Percentiles rank a stretch among this genome's conserved stretches.
Evolutionary conservation across 2,113 vertebrate genomes (phyloP).

Genomic region (Aix galericulata): DNA sequence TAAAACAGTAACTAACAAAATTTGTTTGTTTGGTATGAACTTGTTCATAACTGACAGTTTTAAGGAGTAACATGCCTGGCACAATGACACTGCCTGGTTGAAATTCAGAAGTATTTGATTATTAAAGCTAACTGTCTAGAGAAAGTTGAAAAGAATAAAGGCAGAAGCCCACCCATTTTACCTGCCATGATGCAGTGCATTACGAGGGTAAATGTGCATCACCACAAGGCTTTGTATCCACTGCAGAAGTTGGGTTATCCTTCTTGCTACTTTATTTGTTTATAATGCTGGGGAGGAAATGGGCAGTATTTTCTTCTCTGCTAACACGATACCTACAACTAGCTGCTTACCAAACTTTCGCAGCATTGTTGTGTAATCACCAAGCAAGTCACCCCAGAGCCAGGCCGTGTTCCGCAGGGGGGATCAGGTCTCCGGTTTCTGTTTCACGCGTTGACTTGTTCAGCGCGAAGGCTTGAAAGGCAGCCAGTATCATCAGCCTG

Average conservation of each 20-base stretch:
- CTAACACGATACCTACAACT: background rate
- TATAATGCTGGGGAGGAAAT: slow-evolving; percentile 11
- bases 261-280: slow-evolving; percentile 49
- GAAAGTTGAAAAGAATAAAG: background rate
- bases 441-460: background rate
- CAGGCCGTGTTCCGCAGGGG: background rate
- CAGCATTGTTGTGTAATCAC: slow-evolving; percentile 14
- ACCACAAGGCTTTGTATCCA: slow-evolving; percentile 38
- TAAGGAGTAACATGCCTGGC: slow-evolving; percentile 21
- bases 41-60: background rate
- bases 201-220: background rate
- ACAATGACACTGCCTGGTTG: slow-evolving; percentile 31
- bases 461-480: background rate
- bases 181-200: slow-evolving; percentile 15
- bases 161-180: slow-evolving; percentile 22
- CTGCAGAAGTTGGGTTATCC: slow-evolving; percentile 47
- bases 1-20: background rate
- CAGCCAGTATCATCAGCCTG: background rate
- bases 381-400: background rate
- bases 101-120: slow-evolving; percentile 61
- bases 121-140: slow-evolving; percentile 30
- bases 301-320: slow-evolving; percentile 36
- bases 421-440: background rate
- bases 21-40: slow-evolving; percentile 4
- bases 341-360: slow-evolving; percentile 50